Evolutionary conservation across 2,888 invertebrate genomes (phyloP), one percentile per base, ranked within the genome.

Genomic region (Andrena fulva): DNA sequence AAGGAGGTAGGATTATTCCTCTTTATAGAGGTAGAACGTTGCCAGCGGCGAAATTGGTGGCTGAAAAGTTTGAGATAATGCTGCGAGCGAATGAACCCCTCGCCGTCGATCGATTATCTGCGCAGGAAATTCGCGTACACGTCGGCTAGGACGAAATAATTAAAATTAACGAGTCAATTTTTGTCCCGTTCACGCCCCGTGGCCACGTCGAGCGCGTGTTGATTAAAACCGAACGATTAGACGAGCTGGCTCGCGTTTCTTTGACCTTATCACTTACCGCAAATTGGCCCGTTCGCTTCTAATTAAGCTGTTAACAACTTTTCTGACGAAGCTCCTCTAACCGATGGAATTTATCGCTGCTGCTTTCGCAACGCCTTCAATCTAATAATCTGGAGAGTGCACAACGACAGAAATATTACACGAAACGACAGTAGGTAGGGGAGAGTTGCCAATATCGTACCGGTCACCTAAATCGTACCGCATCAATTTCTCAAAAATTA

Each of bases 111-210:
- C 79, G 83, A 87, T 77, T 80, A 69, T 66, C 56, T 50, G 77
- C 64, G 31, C 59, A 59, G 73, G 68, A 77, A 70, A 75, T 84
- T 77, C 50, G 6, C 67, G 87, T 68, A 72, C 69, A 70, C 42
- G 72, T 50, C 42, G 35, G 50, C 35, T 56, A 35, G 64, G 35
- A 80, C 82, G 71, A 82, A 79, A 85, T 86, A 87, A 87, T 86
- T 82, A 77, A 85, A 86, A 87, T 68, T 76, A 82, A 86, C 87
- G 86, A 80, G 82, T 74, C 70, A 80, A 87, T 87, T 80, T 86
- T 87, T 86, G 79, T 72, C 52, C 27, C 66, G 74, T 59, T 72
- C 73, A 60, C 59, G 63, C 54, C 56, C 56, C 56, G 71, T 20
- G 54, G 64, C 62, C 20, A 48, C 16, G 68, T 50, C 62, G 24